Evolutionary conservation across 2,113 vertebrate species (phyloP), one percentile per base, ranked within the genome.

Genomic region (Cricetomys ansorgei): DNA sequence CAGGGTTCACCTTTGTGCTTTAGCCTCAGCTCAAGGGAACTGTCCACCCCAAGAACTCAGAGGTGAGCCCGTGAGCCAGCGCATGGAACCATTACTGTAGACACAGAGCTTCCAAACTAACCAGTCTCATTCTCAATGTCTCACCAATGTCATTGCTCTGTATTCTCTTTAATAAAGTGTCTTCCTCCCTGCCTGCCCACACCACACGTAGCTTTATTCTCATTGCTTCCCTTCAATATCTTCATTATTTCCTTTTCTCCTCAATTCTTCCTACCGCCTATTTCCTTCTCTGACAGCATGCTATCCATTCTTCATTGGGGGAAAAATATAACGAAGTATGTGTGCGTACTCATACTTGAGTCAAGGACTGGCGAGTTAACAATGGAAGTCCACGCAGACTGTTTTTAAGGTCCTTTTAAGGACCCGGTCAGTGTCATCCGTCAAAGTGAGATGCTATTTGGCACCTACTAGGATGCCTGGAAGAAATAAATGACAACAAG

Each of bases 201-300:
- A 84, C 48, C 50, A 53, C 80, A 29, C 19, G 29, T 53, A 7
- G 57, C 25, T 92, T 94, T 70, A 87, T 50, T 75, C 5, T 50
- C 19, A n/a, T 72, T 79, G 88, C 16, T 48, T 94, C 79, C 23
- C 6, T 11, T 73, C 55, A 48, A 9, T 37, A 88, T 75, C 25
- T 23, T 87, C 40, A 62, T 84, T 59, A 90, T 87, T 90, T 92
- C 23, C 62, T 90, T 94, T 94, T 65, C 37, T 92, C 11, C 40
- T 94, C 31, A 55, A 50, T 87, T 45, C 50, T 17, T 77, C 53
- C 45, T 29, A 79, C 4, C 37, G 7, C 1, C 19, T 62, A 83
- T 76, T 59, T 11, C 12, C 88, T 80, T 59, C 29, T 89, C 15
- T 8, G 59, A 23, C 4, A 72, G 50, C 53, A 62, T 87, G 25